Conservation (phyloP, 2,797 vertebrate genomes). For the Sebastiscus albofasciatus region DNA sequence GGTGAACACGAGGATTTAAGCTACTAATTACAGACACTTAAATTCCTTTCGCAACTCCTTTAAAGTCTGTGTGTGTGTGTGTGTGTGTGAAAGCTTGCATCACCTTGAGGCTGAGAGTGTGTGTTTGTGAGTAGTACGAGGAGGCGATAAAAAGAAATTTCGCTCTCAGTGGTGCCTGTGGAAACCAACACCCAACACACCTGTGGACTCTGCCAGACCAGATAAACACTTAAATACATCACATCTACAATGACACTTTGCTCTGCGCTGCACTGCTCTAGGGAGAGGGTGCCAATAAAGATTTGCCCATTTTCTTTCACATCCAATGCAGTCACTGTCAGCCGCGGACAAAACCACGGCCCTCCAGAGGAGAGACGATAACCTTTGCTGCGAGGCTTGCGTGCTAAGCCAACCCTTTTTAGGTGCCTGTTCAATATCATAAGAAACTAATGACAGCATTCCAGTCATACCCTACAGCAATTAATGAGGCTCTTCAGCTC, state of each 20-base stretch:
- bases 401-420: constrained; percentile 21
- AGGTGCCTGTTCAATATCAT: constrained; percentile 38
- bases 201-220: constrained; percentile 70
- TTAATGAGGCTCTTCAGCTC: constrained; percentile 52
- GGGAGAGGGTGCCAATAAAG: constrained; percentile 68
- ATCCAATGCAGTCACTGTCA: constrained; percentile 60
- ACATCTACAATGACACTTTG: constrained; percentile 65
- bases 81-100: neutral
- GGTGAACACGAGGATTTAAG: constrained; percentile 49
- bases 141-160: constrained; percentile 41
- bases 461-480: constrained; percentile 48
- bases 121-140: constrained; percentile 8
- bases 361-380: constrained; percentile 30
- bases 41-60: constrained; percentile 37
- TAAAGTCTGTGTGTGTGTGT: neutral
- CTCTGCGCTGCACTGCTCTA: constrained; percentile 22
- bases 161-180: constrained; percentile 36
- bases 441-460: constrained; percentile 42
- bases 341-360: constrained; percentile 24
- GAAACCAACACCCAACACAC: constrained; percentile 62
- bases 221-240: constrained; percentile 72
- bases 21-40: constrained; percentile 58
- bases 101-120: constrained; percentile 19
- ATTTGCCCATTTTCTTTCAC: constrained; percentile 60
- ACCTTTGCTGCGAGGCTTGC: constrained; percentile 29